A percentile compares a stretch with the other conserved stretches of the same genome.
Evolutionary conservation across 2,797 vertebrate genomes (phyloP).

Genomic region (Danio tinwini): DNA sequence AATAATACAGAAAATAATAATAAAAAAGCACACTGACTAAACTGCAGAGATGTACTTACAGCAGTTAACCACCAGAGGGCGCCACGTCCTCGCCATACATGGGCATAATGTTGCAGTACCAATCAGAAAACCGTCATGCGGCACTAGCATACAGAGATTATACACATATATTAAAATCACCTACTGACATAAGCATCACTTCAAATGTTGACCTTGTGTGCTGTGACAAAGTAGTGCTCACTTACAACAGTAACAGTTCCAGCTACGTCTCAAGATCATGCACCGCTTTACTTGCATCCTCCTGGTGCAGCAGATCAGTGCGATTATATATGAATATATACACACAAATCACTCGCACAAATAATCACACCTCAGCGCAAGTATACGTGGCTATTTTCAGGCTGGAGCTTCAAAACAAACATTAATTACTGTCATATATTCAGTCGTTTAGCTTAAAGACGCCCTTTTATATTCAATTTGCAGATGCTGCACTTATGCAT

Average conservation of each 20-base stretch:
- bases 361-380: neutral
- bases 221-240: constrained; percentile 41
- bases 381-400: neutral
- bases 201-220: constrained; percentile 38
- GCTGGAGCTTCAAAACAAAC: neutral
- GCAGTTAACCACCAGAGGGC: constrained; percentile 69
- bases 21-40: constrained; percentile 30
- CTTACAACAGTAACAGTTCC: neutral
- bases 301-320: neutral
- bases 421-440: neutral
- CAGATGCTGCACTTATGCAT: no score
- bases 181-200: constrained; percentile 59
- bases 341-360: neutral
- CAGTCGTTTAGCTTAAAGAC: neutral
- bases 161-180: constrained; percentile 32
- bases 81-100: constrained; percentile 54
- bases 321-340: neutral
- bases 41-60: constrained; percentile 62
- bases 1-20: constrained; percentile 47
- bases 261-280: neutral
- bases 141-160: constrained; percentile 60
- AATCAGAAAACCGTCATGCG: constrained; percentile 66
- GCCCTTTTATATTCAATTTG: neutral
- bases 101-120: constrained; percentile 58
- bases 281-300: neutral